Base-by-base conservation (phyloP, 1,140 invertebrate species). In the Drosophila pandora region DNA sequence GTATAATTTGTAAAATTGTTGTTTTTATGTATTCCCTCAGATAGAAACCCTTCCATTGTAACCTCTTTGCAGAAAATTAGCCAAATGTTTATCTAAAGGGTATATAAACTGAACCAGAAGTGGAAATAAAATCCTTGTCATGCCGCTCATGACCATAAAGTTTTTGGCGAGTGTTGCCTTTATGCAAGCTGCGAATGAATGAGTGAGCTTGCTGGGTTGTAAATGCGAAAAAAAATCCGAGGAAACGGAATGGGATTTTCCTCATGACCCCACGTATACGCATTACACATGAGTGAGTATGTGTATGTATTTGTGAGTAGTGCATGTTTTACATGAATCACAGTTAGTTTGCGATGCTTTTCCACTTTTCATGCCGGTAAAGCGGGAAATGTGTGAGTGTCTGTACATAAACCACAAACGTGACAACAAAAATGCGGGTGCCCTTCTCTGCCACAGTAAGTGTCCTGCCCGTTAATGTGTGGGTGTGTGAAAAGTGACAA, bases 291-390 rank as follows among this genome's bases (percentile, higher is more conserved):
- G 71, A 50, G 52, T 32, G 59, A 39, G 32, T 73, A 59, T 73
- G 32, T 64, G 69, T 73, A 48, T 64, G 69, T 73, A 48, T 73
- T 64, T 64, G 71, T 63, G 52, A 34, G 69, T 56, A 43, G 55
- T 48, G 57, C 50, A 76, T 76, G 72, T 76, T 68, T 53, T 56
- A 76, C 73, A 76, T 76, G 72, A 76, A 76, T 76, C 72, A 67
- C 73, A 61, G 73, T 76, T 60, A 68, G 62, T 76, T 68, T 54
- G 17, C 39, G 71, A 68, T 48, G 52, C 63, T 60, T 45, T 58
- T 65, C 55, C 62, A 65, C 62, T 72, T 72, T 72, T 58, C 55
- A 55, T 70, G 59, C 37, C 55, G 67, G 64, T 37, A 23, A 59
- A 59, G 59, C 48, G 61, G 69, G 59, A 41, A 74, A 73, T 73